Percentiles rank a stretch among this genome's conserved stretches.
Evolutionary conservation across 2,888 invertebrate species (phyloP).

Genomic region (Amiota communis): DNA sequence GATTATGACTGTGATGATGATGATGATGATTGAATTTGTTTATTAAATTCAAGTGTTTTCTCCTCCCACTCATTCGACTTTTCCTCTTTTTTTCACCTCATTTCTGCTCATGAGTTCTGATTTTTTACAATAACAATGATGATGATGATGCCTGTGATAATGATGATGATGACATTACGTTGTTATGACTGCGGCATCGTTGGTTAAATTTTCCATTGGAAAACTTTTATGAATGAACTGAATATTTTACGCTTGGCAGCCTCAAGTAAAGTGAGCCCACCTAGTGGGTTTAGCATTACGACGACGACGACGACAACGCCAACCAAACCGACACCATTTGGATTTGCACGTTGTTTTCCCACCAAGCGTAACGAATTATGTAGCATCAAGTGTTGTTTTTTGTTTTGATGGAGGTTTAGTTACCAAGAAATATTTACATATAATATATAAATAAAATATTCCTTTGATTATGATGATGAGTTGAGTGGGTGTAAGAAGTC

Average conservation of each 20-base stretch:
- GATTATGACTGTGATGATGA: too few species aligned
- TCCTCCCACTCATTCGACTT: background rate
- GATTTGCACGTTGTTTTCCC: conserved; percentile 17
- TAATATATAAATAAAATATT: too few species aligned
- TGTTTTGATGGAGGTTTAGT: background rate
- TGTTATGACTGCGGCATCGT: background rate
- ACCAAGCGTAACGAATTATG: conserved; percentile 60
- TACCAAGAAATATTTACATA: background rate
- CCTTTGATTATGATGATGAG: too few species aligned
- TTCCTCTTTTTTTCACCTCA: background rate
- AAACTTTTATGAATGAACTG: conserved; percentile 58
- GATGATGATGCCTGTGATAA: too few species aligned
- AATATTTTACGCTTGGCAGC: conserved; percentile 57
- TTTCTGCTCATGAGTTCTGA: background rate
- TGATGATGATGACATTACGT: background rate
- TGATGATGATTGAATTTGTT: conserved; percentile 19
- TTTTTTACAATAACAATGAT: too few species aligned
- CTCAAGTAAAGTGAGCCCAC: background rate
- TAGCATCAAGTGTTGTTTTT: conserved; percentile 15
- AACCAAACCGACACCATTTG: background rate
- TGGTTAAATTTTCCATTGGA: conserved; percentile 13
- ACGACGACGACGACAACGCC: background rate
- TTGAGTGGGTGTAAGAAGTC: too few species aligned
- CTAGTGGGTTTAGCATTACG: conserved; percentile 31
- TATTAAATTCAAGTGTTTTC: background rate